Percentiles rank a stretch among this genome's conserved stretches.
Conservation (phyloP, 2,888 invertebrate genomes). For the Calliscelio sp. region DNA sequence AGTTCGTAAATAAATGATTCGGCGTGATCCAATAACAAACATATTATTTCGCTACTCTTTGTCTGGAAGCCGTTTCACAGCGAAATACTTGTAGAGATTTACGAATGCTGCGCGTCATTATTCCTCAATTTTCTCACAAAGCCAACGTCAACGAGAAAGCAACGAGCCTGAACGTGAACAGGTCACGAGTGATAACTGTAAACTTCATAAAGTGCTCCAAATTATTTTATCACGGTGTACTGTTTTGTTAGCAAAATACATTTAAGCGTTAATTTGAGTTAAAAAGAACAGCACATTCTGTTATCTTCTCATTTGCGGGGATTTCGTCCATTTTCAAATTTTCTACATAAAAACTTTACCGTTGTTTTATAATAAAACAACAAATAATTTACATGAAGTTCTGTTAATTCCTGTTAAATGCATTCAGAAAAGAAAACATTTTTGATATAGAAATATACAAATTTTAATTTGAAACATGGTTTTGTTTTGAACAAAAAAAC, state of each 20-base stretch:
- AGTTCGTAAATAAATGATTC: too few species aligned
- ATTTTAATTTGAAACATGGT: too few species aligned
- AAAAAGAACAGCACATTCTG: constrained; percentile 32
- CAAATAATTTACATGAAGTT: too few species aligned
- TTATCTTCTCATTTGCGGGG: constrained; percentile 35
- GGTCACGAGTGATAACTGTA: constrained; percentile 72
- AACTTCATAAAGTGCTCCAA: constrained; percentile 65
- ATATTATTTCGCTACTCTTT: too few species aligned
- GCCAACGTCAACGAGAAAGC: constrained; percentile 72
- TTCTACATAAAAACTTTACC: not conserved
- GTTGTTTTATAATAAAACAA: too few species aligned
- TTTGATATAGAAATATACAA: too few species aligned
- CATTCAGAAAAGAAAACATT: too few species aligned
- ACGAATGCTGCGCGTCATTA: constrained; percentile 66
- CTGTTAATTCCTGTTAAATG: too few species aligned
- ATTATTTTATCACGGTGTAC: constrained; percentile 68
- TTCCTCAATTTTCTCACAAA: constrained; percentile 71
- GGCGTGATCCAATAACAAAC: too few species aligned
- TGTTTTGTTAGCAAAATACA: constrained; percentile 46
- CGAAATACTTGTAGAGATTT: constrained; percentile 61
- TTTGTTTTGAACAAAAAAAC: too few species aligned
- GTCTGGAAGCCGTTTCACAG: constrained; percentile 51
- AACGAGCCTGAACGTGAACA: constrained; percentile 70
- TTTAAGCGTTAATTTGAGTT: constrained; percentile 45
- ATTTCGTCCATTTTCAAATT: constrained; percentile 16